Percentiles rank a stretch among this genome's conserved stretches.
Evolutionary conservation across 2,888 invertebrate genomes (phyloP).

Genomic region (Anticlea derivata): DNA sequence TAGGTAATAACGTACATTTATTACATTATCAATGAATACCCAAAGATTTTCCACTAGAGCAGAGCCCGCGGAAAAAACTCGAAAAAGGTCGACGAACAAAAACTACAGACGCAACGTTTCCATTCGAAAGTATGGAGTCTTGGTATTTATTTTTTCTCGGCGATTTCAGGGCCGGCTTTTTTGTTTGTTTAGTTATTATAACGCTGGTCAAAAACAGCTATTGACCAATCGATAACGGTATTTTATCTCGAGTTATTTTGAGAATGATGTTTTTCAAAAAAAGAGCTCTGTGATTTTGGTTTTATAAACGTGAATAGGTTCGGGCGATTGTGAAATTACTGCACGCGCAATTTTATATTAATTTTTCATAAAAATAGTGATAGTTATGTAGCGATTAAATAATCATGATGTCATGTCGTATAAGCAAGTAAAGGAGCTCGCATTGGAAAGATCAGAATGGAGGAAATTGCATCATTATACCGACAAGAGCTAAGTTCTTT

Average conservation of each 20-base stretch:
- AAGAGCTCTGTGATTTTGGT: not conserved
- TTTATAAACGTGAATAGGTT: not conserved
- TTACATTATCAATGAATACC: slow-evolving; percentile 15
- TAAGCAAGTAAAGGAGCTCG: no score
- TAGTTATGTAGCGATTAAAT: no score
- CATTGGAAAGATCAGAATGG: no score
- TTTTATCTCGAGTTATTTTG: slow-evolving; percentile 6
- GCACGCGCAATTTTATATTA: no score
- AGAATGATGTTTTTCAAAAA: slow-evolving; percentile 4
- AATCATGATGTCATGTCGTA: no score
- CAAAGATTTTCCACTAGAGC: slow-evolving; percentile 19
- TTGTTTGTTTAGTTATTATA: slow-evolving; percentile 30
- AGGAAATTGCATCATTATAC: no score
- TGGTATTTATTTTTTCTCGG: slow-evolving; percentile 14
- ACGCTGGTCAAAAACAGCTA: slow-evolving; percentile 19
- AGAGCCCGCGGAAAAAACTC: slow-evolving; percentile 28
- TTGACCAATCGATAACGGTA: slow-evolving; percentile 14
- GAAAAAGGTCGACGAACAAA: slow-evolving; percentile 41
- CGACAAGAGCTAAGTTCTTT: no score
- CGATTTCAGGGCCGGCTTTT: slow-evolving; percentile 31
- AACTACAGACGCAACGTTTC: slow-evolving; percentile 42
- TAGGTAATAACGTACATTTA: not conserved
- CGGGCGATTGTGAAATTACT: not conserved
- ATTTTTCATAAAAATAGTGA: no score
- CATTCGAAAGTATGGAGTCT: slow-evolving; percentile 39